Evolutionary conservation across 2,113 vertebrate species (phyloP).

Genomic region (Pogona vitticeps): DNA sequence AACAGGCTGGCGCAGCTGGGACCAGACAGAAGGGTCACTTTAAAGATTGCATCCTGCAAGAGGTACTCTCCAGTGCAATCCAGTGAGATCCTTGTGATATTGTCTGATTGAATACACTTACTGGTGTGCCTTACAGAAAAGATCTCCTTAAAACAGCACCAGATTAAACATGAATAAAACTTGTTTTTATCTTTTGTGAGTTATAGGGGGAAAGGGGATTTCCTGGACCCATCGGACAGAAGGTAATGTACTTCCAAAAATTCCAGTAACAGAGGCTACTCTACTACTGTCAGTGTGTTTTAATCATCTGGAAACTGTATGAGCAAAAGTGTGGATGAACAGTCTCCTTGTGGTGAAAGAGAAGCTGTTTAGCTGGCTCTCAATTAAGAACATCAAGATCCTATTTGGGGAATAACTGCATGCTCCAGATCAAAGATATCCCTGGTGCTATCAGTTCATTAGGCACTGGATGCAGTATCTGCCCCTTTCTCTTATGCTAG

Average conservation of each 20-base stretch:
- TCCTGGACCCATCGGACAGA: neutral
- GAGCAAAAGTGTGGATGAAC: neutral
- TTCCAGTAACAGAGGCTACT: neutral
- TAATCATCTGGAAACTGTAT: neutral
- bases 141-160: neutral
- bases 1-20: too few relatives aligned
- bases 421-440: neutral
- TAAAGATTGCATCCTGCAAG: too few relatives aligned
- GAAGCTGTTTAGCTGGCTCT: neutral
- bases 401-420: neutral
- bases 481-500: too few relatives aligned
- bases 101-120: neutral
- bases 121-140: neutral
- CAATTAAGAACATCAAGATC: neutral
- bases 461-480: neutral
- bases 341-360: neutral
- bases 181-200: neutral
- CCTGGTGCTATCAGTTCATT: neutral
- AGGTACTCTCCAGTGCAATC: too few relatives aligned
- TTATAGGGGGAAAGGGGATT: conserved; percentile 19
- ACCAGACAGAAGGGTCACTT: too few relatives aligned
- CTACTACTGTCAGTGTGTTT: neutral
- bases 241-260: conserved; percentile 1
- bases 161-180: neutral
- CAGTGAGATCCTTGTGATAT: too few relatives aligned